These are phyloP conservation scores for Rynchops niger DNA, from an alignment of 2,113 vertebrate genomes.

Conservation along the genomic window DNA sequence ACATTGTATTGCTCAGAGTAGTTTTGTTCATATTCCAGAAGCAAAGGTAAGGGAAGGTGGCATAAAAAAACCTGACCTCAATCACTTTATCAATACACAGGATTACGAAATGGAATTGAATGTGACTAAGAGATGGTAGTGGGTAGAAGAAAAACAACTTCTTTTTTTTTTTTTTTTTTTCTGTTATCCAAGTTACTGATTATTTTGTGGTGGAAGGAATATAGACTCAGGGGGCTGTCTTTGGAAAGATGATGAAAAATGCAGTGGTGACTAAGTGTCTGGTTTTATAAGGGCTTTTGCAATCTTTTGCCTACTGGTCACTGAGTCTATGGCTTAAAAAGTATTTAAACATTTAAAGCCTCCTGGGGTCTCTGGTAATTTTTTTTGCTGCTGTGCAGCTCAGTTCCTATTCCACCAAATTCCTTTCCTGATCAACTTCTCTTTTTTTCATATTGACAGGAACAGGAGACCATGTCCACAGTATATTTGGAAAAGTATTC, in stretches of 20 bases:
- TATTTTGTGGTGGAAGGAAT: neutral
- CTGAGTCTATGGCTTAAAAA: neutral
- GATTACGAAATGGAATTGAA: neutral
- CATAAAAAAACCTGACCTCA: neutral
- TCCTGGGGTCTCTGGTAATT: neutral
- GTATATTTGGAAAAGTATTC: neutral
- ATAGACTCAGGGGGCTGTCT: neutral
- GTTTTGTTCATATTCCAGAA: neutral
- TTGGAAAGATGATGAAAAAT: neutral
- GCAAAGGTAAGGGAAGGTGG: neutral
- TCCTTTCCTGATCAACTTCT: neutral
- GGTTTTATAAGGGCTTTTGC: neutral
- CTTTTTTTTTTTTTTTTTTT: neutral
- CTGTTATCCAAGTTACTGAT: neutral
- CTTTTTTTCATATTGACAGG: neutral
- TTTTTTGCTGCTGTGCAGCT: neutral
- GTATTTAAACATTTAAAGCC: neutral
- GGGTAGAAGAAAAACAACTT: neutral
- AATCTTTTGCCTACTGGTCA: neutral
- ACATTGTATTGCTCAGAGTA: neutral
- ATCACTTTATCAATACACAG: neutral
- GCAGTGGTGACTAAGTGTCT: neutral
- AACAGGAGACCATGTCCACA: neutral
- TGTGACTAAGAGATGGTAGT: neutral
- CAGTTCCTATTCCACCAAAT: neutral